phyloP scores from a whole-genome alignment of 2,888 invertebrate species.

The Lacanobia oleracea region DNA sequence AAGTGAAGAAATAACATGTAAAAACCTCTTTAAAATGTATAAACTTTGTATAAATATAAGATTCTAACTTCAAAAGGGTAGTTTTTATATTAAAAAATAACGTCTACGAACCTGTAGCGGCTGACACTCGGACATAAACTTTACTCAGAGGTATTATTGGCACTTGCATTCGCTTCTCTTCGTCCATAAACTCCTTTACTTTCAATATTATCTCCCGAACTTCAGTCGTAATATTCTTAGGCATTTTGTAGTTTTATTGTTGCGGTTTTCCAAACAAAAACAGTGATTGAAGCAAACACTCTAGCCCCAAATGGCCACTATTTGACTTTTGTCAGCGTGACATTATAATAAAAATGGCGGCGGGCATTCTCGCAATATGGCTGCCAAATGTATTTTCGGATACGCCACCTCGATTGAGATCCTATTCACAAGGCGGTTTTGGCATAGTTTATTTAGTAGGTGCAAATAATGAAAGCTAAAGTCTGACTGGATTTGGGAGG shows the following conservation, averaged over 20 bases:
- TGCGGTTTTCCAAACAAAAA: conserved; percentile 55
- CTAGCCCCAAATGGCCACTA: conserved; percentile 53
- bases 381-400: conserved; percentile 6
- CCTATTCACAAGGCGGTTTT: no score
- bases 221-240: conserved; percentile 87
- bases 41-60: background rate
- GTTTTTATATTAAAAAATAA: conserved; percentile 16
- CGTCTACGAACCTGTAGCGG: conserved; percentile 82
- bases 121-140: conserved; percentile 86
- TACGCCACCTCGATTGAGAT: background rate
- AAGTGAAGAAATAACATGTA: background rate
- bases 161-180: conserved; percentile 88
- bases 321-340: conserved; percentile 55
- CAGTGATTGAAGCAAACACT: conserved; percentile 29
- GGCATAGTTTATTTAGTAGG: no score
- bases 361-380: conserved; percentile 13
- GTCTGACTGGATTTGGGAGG: no score
- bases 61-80: background rate
- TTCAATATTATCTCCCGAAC: conserved; percentile 88
- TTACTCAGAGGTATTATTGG: conserved; percentile 88
- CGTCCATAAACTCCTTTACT: conserved; percentile 89
- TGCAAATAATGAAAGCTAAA: no score
- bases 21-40: background rate
- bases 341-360: conserved; percentile 48
- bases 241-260: conserved; percentile 76